Base-by-base conservation (phyloP, 2,797 vertebrate species). In the Pseudochirops corinnae region DNA sequence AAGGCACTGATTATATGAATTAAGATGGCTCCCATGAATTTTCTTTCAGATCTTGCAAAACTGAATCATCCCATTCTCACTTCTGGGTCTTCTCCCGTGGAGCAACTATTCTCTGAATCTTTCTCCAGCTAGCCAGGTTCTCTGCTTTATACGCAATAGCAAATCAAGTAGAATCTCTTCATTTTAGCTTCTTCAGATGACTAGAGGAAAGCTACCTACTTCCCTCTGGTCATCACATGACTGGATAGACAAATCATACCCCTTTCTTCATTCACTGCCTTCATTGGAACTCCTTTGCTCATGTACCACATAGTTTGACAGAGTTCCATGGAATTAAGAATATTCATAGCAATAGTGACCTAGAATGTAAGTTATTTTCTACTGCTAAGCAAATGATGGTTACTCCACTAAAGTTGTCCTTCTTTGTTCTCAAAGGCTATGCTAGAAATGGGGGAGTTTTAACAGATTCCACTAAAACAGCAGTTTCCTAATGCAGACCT, bases 31-130 rank as follows among this genome's bases (percentile, higher is more conserved):
- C 53, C 52, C 91, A 28, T 62, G 92, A 55, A 95, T 74, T 92
- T 96, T 96, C 92, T 95, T 57, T 95, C 94, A 62, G 74, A 26
- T 74, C 94, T 96, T 95, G 74, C n/a, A 55, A 92, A 93, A 95
- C 74, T 95, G 62, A 39, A 74, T 95, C 90, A 91, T 91, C 18
- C 46, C 4, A 53, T 95, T 97, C 95, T 46, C 33, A 67, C 93
- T 74, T 39, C 55, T 92, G 87, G 26, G 24, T 67, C 33, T 74
- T 74, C 62, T 39, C 62, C n/a, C 21, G 11, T 31, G 60, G 60
- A 62, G 60, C 60, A 62, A 74, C 33, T 74, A 74, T 28, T 95
- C 55, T 97, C 93, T 93, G 53, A 39, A 13, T 94, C 92, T 97
- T 50, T 92, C 95, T 94, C 82, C 58, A 56, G 96, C 56, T 93